These are phyloP conservation scores for Patiria miniata DNA, from an alignment of 35 echinoderm and acorn worm species.

Conservation along the genomic window DNA sequence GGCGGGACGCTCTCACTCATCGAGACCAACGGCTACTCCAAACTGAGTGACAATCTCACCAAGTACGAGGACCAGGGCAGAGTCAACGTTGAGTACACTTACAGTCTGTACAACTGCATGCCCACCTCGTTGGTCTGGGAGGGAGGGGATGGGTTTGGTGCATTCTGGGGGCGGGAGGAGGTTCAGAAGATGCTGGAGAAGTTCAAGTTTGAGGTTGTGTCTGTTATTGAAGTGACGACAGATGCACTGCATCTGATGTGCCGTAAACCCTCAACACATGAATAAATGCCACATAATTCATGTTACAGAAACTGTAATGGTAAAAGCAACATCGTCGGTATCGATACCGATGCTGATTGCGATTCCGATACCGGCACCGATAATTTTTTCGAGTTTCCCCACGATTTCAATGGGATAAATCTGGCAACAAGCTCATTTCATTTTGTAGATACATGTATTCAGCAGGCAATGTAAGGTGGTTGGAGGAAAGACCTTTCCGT, in stretches of 20 bases:
- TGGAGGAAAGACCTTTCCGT: too few relatives aligned
- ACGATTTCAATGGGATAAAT: too few relatives aligned
- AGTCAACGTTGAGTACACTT: constrained; percentile 26
- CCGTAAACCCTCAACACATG: background rate
- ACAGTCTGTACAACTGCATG: constrained; percentile 76
- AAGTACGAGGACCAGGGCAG: background rate
- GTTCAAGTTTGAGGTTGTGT: constrained; percentile 53
- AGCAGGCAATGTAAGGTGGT: too few relatives aligned
- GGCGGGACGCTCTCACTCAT: constrained; percentile 50
- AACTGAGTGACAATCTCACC: constrained; percentile 51
- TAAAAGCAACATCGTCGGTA: too few relatives aligned
- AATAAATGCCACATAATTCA: too few relatives aligned
- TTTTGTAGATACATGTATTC: too few relatives aligned
- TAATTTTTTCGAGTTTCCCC: too few relatives aligned
- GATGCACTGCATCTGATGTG: background rate
- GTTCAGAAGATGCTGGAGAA: constrained; percentile 43
- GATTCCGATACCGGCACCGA: too few relatives aligned
- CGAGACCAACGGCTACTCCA: constrained; percentile 42
- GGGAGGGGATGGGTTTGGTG: constrained; percentile 62
- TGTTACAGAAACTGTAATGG: too few relatives aligned
- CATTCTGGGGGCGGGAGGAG: constrained; percentile 78
- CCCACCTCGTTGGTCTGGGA: constrained; percentile 60
- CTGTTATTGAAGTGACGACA: background rate
- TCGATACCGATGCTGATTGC: too few relatives aligned
- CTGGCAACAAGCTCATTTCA: too few relatives aligned